Evolutionary conservation across 2,888 invertebrate genomes (phyloP).

Genomic region (Erebia palarica): DNA sequence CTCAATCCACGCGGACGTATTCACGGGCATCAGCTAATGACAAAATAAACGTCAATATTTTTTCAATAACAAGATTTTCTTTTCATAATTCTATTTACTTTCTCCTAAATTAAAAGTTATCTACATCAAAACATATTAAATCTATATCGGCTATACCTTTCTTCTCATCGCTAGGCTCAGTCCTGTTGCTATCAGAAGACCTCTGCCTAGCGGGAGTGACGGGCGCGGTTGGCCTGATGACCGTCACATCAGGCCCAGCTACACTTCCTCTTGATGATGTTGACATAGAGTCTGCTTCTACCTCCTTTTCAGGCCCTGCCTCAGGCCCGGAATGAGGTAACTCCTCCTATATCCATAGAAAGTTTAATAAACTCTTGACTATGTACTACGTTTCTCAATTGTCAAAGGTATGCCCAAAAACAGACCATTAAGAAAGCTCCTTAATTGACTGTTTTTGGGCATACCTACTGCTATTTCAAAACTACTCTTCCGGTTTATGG

Average conservation of each 20-base stretch:
- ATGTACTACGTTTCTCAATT: too few species aligned
- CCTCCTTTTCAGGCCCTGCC: conserved; percentile 58
- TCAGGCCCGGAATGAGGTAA: conserved; percentile 71
- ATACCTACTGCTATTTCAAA: too few species aligned
- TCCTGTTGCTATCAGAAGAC: conserved; percentile 81
- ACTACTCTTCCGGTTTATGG: too few species aligned
- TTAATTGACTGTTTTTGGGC: too few species aligned
- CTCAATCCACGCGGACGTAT: too few species aligned
- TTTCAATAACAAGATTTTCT: neutral
- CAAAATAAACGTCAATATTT: neutral
- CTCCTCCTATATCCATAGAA: conserved; percentile 59
- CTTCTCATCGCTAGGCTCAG: conserved; percentile 76
- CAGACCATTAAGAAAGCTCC: too few species aligned
- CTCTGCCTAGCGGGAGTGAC: conserved; percentile 72
- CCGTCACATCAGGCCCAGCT: conserved; percentile 69
- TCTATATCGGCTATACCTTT: conserved; percentile 56
- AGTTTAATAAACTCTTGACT: too few species aligned
- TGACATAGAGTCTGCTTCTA: conserved; percentile 64
- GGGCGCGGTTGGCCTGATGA: conserved; percentile 62
- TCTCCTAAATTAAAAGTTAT: neutral
- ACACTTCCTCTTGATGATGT: conserved; percentile 69
- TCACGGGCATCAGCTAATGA: too few species aligned
- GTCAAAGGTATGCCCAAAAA: too few species aligned
- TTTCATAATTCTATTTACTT: neutral
- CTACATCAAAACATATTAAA: neutral